Evolutionary conservation across 2,888 invertebrate genomes (phyloP).

Genomic region (Pollenia amentaria): DNA sequence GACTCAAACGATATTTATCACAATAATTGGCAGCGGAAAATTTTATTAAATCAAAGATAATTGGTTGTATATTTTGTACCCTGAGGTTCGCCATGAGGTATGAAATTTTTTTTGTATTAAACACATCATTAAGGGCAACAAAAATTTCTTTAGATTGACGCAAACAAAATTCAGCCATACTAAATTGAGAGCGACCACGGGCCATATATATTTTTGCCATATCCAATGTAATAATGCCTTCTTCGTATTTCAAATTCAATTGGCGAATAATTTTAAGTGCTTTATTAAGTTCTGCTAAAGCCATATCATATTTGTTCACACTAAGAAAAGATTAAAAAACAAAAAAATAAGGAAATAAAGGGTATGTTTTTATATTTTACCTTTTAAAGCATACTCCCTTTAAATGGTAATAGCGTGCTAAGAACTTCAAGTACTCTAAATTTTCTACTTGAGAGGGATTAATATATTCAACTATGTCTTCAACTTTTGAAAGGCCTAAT

Average conservation of each 20-base stretch:
- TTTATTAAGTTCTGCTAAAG: conserved; percentile 75
- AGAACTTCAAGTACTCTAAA: conserved; percentile 57
- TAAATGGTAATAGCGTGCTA: conserved; percentile 48
- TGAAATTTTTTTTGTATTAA: conserved; percentile 77
- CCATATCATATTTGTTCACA: conserved; percentile 74
- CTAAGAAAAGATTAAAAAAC: conserved; percentile 48
- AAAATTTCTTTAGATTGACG: conserved; percentile 78
- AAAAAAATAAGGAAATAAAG: neutral
- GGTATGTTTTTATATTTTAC: neutral
- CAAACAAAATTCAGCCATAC: conserved; percentile 78
- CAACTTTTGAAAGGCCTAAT: conserved; percentile 76
- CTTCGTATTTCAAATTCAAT: conserved; percentile 72
- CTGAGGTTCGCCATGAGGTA: conserved; percentile 80
- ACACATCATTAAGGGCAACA: conserved; percentile 76
- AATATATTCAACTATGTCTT: conserved; percentile 76
- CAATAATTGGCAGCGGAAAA: conserved; percentile 75
- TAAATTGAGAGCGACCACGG: conserved; percentile 73
- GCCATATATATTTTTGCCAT: conserved; percentile 78
- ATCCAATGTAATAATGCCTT: conserved; percentile 77
- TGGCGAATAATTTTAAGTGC: conserved; percentile 76
- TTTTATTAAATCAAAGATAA: conserved; percentile 80
- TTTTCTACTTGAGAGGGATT: conserved; percentile 71
- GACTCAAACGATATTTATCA: conserved; percentile 78
- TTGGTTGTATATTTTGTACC: conserved; percentile 79
- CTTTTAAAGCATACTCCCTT: conserved; percentile 40